Base-by-base conservation (phyloP, 2,797 vertebrate species). In the Parauchenoglanis punctatus region DNA sequence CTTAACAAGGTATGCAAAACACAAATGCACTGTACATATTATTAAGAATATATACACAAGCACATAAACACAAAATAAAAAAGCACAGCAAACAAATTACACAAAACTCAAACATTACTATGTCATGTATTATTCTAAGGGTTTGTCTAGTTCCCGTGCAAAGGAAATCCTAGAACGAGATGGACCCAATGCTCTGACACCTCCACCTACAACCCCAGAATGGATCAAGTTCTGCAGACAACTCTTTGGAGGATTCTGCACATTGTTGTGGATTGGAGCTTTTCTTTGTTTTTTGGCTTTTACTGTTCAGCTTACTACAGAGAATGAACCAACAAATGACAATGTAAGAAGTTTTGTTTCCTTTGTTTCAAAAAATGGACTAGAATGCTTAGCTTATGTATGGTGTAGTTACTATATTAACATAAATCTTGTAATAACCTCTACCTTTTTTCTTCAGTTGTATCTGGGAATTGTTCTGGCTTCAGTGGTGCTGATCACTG, bases 221-320 rank as follows among this genome's bases (percentile, higher is more conserved):
- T 99, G 98, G 98, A 93, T 99, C 4, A 99, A 99, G 91, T 99
- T 99, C 94, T 99, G 98, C 73, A 96, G 92, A 91, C 98, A 99
- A 94, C 96, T 99, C 44, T 99, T 99, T 0, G 98, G 98, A 15
- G 98, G 98, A 0, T 99, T 99, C 94, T 98, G 97, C 0, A 98
- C 98, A 92, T 92, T 99, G 65, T 95, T 99, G 91, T 99, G 98
- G 98, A 98, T 98, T 0, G 98, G 98, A 35, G 97, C 98, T 0
- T 25, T 99, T 75, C 97, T 99, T 59, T 99, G 98, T 84, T 98
- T 99, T 91, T 89, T 98, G 58, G 98, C 98, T 49, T 98, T 96
- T 0, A 93, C 95, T 77, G 98, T 99, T 88, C 95, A 94, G 88
- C 95, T 95, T 2, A 95, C 94, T 59, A 95, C 94, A 3, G 96